Conservation (phyloP, 2,797 vertebrate genomes). For the Girardinus metallicus region DNA sequence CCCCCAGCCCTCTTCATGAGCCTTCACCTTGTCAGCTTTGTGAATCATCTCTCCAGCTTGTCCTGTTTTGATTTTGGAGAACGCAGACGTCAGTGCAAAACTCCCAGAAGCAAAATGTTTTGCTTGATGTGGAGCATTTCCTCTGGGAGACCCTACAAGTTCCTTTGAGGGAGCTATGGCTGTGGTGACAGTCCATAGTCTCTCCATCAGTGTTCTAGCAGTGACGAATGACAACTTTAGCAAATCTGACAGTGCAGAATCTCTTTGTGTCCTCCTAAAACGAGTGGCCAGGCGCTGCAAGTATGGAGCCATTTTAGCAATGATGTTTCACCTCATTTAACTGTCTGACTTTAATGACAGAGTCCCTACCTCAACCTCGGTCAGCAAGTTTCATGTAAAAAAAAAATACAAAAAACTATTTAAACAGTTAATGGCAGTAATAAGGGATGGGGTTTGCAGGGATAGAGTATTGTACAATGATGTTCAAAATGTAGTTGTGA, state of each 20-base stretch:
- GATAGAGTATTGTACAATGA: slow-evolving; percentile 78
- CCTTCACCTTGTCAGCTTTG: slow-evolving; percentile 58
- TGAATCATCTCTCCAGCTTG: slow-evolving; percentile 64
- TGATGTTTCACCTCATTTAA: slow-evolving; percentile 35
- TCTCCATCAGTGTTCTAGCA: slow-evolving; percentile 51
- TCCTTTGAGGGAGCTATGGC: slow-evolving; percentile 33
- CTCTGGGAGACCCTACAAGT: slow-evolving; percentile 48
- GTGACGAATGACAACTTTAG: slow-evolving; percentile 51
- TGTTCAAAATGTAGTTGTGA: slow-evolving; percentile 82
- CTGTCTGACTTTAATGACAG: slow-evolving; percentile 36
- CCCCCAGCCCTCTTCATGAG: slow-evolving; percentile 1
- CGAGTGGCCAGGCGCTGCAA: slow-evolving; percentile 21
- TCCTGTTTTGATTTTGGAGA: slow-evolving; percentile 60
- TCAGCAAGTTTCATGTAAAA: slow-evolving; percentile 59
- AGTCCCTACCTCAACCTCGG: slow-evolving; percentile 65
- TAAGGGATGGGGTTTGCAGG: slow-evolving; percentile 44
- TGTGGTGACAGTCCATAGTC: slow-evolving; percentile 41
- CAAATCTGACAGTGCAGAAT: slow-evolving; percentile 55
- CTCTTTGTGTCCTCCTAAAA: slow-evolving; percentile 15
- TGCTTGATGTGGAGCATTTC: slow-evolving; percentile 53
- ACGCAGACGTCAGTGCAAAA: slow-evolving; percentile 45
- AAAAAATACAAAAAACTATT: slow-evolving; percentile 3
- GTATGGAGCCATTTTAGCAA: slow-evolving; percentile 27
- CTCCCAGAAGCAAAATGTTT: slow-evolving; percentile 55
- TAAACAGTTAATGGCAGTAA: slow-evolving; percentile 53